These are phyloP conservation scores for Leptopilina boulardi DNA, from an alignment of 1,140 invertebrate genomes.

Conservation along the genomic window DNA sequence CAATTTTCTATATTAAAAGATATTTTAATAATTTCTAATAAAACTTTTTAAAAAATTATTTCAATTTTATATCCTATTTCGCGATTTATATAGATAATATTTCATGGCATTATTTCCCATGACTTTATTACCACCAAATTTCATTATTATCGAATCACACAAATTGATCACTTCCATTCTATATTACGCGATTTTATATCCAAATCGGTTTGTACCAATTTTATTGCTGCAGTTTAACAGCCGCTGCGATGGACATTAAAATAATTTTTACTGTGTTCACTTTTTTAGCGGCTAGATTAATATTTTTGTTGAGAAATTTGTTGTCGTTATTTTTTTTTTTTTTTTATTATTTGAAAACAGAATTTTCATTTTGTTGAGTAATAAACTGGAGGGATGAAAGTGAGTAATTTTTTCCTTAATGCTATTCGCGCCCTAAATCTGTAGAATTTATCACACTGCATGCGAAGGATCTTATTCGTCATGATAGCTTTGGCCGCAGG, in stretches of 20 bases:
- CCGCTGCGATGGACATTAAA: background rate
- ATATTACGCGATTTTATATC: background rate
- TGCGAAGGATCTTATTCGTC: slow-evolving; percentile 60
- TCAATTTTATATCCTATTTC: background rate
- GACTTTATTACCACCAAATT: background rate
- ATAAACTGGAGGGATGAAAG: background rate
- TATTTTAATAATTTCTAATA: background rate
- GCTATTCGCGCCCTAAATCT: slow-evolving; percentile 47
- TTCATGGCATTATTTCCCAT: background rate
- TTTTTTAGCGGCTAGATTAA: background rate
- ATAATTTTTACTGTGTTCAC: background rate
- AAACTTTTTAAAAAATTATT: background rate
- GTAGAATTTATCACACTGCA: slow-evolving; percentile 50
- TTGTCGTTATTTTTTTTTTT: too few relatives aligned
- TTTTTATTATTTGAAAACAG: background rate
- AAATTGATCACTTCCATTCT: background rate
- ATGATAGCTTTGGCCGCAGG: slow-evolving; percentile 56
- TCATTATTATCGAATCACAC: background rate
- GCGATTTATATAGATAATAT: background rate
- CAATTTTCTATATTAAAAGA: background rate
- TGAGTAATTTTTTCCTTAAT: slow-evolving; percentile 39
- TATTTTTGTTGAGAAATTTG: background rate
- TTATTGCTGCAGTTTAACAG: background rate
- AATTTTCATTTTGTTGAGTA: background rate
- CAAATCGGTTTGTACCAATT: background rate